Conservation (phyloP, 2,113 vertebrate genomes). For the Psammodynastes pulverulentus region DNA sequence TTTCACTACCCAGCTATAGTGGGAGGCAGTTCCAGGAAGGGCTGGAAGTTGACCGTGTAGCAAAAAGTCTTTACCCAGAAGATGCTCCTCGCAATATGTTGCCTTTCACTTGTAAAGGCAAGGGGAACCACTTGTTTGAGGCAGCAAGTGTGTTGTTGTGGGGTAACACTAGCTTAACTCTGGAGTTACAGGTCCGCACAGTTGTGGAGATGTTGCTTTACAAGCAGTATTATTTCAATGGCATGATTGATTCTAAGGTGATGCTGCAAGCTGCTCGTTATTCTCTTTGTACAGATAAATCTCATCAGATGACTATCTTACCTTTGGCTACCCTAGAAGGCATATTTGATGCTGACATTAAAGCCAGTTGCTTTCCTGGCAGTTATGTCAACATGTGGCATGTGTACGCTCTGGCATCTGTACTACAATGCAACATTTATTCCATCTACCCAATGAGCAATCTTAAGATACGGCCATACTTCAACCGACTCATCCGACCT, state of each 20-base stretch:
- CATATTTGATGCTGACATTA: conserved; percentile 93
- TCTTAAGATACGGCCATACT: conserved; percentile 91
- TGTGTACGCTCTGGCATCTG: conserved; percentile 86
- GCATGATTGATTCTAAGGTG: conserved; percentile 96
- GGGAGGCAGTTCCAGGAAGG: conserved; percentile 76
- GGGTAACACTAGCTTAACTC: conserved; percentile 81
- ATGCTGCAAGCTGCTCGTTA: conserved; percentile 95
- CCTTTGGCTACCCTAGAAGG: conserved; percentile 84
- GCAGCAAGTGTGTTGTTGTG: conserved; percentile 85
- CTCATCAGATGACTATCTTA: conserved; percentile 86
- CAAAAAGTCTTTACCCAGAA: conserved; percentile 82
- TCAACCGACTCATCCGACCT: conserved; percentile 88
- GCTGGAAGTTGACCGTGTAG: conserved; percentile 79
- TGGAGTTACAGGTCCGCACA: conserved; percentile 90
- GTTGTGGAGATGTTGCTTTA: conserved; percentile 94
- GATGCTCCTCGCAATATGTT: conserved; percentile 85
- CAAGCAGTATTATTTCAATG: conserved; percentile 89
- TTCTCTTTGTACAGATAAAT: conserved; percentile 89
- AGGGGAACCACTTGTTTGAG: conserved; percentile 89
- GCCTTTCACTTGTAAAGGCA: conserved; percentile 84
- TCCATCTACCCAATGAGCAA: conserved; percentile 97
- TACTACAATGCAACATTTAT: conserved; percentile 88
- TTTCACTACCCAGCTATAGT: conserved; percentile 71
- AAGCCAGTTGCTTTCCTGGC: conserved; percentile 90
- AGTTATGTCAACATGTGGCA: conserved; percentile 98